Conservation (phyloP, 2,888 invertebrate genomes). For the Thelaira solivaga region DNA sequence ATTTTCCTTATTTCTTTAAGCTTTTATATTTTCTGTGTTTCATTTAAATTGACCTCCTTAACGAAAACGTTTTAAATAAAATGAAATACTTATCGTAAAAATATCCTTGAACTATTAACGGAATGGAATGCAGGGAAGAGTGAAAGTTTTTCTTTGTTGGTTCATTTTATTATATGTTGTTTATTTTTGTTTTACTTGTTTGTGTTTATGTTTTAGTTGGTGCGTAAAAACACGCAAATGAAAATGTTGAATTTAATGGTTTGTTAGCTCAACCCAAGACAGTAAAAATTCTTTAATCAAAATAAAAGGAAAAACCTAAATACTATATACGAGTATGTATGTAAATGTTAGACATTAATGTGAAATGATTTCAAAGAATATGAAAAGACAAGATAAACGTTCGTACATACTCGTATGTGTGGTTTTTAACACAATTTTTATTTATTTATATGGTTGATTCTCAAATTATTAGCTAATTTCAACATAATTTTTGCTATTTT, state of each 20-base stretch:
- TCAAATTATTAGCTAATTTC: no score
- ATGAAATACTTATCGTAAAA: constrained; percentile 14
- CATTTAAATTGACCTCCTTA: constrained; percentile 23
- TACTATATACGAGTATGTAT: no score
- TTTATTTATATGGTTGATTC: no score
- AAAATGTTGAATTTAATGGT: constrained; percentile 33
- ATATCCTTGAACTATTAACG: constrained; percentile 45
- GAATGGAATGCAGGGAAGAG: constrained; percentile 3
- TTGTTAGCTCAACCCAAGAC: background rate
- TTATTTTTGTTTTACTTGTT: background rate
- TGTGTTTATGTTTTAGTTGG: constrained; percentile 20
- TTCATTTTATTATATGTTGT: no score
- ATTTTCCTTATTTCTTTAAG: background rate
- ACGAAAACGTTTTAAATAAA: constrained; percentile 5
- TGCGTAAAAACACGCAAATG: constrained; percentile 47
- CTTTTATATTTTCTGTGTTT: background rate
- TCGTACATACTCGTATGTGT: no score
- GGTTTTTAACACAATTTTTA: no score
- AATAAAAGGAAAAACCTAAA: background rate
- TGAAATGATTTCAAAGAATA: no score
- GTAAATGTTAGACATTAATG: no score
- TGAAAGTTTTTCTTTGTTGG: constrained; percentile 18
- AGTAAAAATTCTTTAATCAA: background rate
- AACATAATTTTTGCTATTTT: no score
- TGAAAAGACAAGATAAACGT: no score